Evolutionary conservation across 2,113 vertebrate species (phyloP).

Genomic region (Guaruba guarouba): DNA sequence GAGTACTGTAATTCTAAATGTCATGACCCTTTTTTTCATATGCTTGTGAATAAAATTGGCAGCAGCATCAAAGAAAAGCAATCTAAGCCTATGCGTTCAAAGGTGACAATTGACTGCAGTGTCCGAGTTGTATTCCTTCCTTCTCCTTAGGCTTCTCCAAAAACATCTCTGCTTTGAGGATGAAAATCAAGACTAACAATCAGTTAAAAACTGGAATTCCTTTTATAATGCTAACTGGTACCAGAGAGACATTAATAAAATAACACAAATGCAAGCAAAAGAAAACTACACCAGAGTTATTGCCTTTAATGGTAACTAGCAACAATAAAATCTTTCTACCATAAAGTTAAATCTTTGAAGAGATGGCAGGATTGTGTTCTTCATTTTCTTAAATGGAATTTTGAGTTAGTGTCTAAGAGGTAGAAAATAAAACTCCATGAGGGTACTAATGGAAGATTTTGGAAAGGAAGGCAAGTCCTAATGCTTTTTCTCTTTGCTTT

Average conservation of each 20-base stretch:
- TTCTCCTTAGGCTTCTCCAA: not conserved
- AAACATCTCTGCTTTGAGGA: not conserved
- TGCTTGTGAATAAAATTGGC: constrained; percentile 33
- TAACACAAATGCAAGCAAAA: not conserved
- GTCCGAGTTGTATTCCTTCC: not conserved
- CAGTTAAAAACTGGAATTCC: not conserved
- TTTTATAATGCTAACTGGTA: not conserved
- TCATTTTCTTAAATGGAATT: constrained; percentile 10
- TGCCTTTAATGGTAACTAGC: constrained; percentile 18
- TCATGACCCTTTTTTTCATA: constrained; percentile 44
- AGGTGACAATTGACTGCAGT: not conserved
- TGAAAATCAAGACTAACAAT: constrained; percentile 25
- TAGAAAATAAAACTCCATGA: not conserved
- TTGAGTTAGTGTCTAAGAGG: not conserved
- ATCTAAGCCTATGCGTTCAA: not conserved
- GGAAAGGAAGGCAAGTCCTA: not conserved
- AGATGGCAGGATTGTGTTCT: not conserved
- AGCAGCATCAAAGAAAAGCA: constrained; percentile 40
- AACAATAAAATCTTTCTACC: not conserved
- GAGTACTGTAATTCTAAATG: constrained; percentile 59
- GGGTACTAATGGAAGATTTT: not conserved
- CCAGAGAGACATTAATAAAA: not conserved
- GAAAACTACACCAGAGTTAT: constrained; percentile 1
- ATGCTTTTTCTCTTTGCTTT: not conserved
- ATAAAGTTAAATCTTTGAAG: constrained; percentile 14